Percentiles rank a stretch among this genome's conserved stretches.
These are phyloP conservation scores for Imbricaverruca yamaguchii DNA, from an alignment of 2,888 invertebrate genomes.

Conservation along the genomic window DNA sequence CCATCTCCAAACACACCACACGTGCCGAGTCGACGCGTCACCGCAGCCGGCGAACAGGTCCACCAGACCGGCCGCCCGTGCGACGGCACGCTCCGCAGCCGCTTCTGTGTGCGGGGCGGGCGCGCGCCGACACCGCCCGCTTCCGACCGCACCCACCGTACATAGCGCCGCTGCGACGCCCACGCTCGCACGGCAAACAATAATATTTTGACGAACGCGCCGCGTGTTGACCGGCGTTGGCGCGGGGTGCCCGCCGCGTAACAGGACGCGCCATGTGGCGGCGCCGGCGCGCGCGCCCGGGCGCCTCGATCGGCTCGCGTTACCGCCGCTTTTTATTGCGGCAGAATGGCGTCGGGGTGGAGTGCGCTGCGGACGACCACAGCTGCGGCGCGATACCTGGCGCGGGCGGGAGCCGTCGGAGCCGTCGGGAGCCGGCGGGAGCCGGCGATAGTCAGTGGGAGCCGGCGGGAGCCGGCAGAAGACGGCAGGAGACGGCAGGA, in stretches of 20 bases:
- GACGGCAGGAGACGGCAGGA: background rate
- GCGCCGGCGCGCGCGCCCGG: background rate
- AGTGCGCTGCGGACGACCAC: background rate
- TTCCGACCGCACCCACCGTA: too few relatives aligned
- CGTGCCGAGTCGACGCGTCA: too few relatives aligned
- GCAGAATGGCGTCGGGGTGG: background rate
- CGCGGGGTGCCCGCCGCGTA: background rate
- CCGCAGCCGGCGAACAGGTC: too few relatives aligned
- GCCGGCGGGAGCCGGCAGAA: background rate
- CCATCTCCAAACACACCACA: too few relatives aligned
- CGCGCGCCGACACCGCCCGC: too few relatives aligned
- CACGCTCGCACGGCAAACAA: background rate
- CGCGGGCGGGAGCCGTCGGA: background rate
- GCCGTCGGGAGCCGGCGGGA: too few relatives aligned
- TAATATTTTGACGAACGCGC: conserved; percentile 18
- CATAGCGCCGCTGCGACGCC: background rate
- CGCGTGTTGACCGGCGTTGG: background rate
- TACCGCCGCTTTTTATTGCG: background rate
- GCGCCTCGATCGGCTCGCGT: background rate
- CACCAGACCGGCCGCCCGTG: too few relatives aligned
- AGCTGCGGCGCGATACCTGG: background rate
- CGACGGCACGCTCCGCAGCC: too few relatives aligned
- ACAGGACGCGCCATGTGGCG: background rate
- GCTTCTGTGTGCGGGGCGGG: too few relatives aligned
- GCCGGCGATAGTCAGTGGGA: background rate